Conservation (phyloP, 23 tunicate genomes). For the Oikopleura albicans region DNA sequence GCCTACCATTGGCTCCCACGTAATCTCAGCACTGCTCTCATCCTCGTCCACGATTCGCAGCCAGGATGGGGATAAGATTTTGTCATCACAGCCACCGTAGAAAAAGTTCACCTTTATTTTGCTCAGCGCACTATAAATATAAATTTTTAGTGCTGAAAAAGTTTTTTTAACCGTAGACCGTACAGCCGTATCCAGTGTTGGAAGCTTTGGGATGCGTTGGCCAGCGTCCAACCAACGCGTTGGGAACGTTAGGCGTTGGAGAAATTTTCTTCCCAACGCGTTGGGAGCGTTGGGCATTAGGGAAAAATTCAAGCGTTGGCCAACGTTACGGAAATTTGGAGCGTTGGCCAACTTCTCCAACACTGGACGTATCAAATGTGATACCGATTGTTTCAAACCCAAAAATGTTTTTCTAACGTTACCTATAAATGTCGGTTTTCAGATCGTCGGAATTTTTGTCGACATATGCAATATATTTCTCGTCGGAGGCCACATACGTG, state of each 20-base stretch:
- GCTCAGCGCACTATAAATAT: neutral
- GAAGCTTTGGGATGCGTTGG: no score
- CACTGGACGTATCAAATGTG: no score
- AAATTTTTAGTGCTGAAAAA: neutral
- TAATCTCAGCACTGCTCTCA: neutral
- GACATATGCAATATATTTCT: neutral
- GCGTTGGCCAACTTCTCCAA: no score
- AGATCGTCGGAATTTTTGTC: neutral
- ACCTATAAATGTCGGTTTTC: neutral
- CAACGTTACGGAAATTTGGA: no score
- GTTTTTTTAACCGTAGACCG: neutral
- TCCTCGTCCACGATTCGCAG: neutral
- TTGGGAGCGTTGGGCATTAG: no score
- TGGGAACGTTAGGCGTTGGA: no score
- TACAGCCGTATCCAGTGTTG: no score
- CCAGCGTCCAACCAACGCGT: no score
- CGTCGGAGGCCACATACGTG: neutral
- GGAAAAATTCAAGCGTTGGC: no score
- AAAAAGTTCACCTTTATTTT: neutral
- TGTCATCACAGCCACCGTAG: neutral
- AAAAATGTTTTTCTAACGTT: no score
- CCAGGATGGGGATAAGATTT: neutral
- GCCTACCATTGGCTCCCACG: constrained; percentile 9
- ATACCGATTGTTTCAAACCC: no score
- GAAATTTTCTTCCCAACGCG: no score